These are phyloP conservation scores for Isurus oxyrinchus DNA, from an alignment of 2,113 vertebrate species.

Conservation along the genomic window DNA sequence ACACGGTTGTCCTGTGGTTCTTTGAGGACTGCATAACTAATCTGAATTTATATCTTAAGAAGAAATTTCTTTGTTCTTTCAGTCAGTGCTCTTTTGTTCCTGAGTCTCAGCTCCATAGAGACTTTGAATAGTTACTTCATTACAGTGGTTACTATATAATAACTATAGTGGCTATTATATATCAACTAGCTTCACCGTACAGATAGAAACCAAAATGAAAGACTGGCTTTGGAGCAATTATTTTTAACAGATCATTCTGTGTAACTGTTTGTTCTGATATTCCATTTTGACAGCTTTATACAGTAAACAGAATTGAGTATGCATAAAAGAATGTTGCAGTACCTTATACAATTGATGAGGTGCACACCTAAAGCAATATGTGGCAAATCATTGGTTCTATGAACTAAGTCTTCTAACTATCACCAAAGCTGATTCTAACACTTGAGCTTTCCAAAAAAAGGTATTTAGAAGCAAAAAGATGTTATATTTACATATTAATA, in stretches of 20 bases:
- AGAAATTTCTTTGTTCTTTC: neutral
- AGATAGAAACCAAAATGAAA: neutral
- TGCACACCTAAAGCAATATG: neutral
- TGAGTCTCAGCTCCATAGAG: neutral
- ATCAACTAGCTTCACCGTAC: neutral
- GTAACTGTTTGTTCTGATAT: neutral
- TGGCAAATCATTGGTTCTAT: neutral
- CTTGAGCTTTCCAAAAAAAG: neutral
- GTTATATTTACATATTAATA: neutral
- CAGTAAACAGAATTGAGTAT: neutral
- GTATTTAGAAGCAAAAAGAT: neutral
- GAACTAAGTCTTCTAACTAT: neutral
- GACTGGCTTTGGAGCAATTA: neutral
- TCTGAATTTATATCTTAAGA: neutral
- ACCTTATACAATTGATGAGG: neutral
- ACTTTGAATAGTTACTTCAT: too few relatives aligned
- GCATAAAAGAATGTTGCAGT: neutral
- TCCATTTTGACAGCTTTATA: neutral
- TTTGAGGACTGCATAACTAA: neutral
- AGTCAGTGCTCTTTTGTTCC: neutral
- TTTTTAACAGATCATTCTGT: neutral
- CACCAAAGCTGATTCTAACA: neutral
- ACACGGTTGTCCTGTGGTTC: neutral
- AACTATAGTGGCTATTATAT: neutral
- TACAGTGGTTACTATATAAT: neutral